Evolutionary conservation across 2,888 invertebrate genomes (phyloP).

Genomic region (Phaonia tiefii): DNA sequence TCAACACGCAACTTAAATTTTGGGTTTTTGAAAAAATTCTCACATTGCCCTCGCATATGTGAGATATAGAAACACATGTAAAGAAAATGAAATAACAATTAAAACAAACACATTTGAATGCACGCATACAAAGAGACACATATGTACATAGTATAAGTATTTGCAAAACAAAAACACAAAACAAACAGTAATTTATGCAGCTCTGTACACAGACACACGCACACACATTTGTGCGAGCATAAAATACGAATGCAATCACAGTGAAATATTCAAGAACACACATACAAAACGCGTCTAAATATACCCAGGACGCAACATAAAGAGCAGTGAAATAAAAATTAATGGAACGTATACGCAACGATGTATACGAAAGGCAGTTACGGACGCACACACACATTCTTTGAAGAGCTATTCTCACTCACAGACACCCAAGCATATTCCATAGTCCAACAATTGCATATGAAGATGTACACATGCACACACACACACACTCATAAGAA

Average conservation of each 20-base stretch:
- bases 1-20: too few species aligned
- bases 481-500: too few species aligned
- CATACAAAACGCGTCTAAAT: slow-evolving; percentile 51
- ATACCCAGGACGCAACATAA: slow-evolving; percentile 7
- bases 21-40: too few species aligned
- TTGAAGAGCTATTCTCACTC: not conserved
- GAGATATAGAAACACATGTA: too few species aligned
- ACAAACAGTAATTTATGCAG: slow-evolving; percentile 29
- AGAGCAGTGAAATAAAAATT: slow-evolving; percentile 56
- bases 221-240: slow-evolving; percentile 53
- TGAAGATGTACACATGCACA: not conserved
- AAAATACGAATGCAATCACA: slow-evolving; percentile 55
- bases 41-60: too few species aligned
- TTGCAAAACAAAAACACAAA: not conserved
- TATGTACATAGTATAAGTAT: too few species aligned
- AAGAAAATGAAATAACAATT: slow-evolving; percentile 1
- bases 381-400: not conserved
- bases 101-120: slow-evolving; percentile 9
- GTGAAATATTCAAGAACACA: slow-evolving; percentile 48
- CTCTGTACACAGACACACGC: not conserved
- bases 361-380: slow-evolving; percentile 17
- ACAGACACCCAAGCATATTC: slow-evolving; percentile 6
- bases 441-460: not conserved
- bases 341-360: slow-evolving; percentile 41
- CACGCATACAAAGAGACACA: not conserved